Evolutionary conservation across 2,113 vertebrate species (phyloP), one percentile per base, ranked within the genome.

Genomic region (Todiramphus saurophagus): DNA sequence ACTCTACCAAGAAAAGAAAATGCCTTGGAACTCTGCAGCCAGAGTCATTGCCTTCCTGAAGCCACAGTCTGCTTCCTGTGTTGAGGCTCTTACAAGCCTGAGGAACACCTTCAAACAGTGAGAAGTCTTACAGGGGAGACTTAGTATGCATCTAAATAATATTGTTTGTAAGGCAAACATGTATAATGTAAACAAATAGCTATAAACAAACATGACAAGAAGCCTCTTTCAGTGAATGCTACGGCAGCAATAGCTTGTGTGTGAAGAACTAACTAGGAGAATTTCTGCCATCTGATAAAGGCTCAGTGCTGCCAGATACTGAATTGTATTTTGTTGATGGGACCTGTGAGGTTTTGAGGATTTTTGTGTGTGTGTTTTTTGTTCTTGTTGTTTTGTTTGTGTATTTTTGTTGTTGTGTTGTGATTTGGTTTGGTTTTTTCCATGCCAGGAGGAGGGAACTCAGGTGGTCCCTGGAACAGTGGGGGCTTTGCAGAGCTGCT

Each of bases 11-110:
- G 75, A 44, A 55, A 50, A 20, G 15, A 37, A 70, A 24, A 37
- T 39, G 27, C 16, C 5, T 10, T 48, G 70, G 30, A 23, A 56
- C 27, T 56, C 18, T 46, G 13, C 17, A 72, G 48, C 66, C 46
- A 56, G 43, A 63, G 48, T 28, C 3, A 14, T 50, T 43, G 8
- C 24, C 30, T 51, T 35, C 37, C 31, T 0, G 0, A 13, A 55
- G 59, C 28, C 73, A 58, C n/a, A 41, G 23, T 23, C 43, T 58
- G n/a, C 41, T 43, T 69, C 44, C 9, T 7, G 3, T 24, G 16
- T 23, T 5, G 1, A 69, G 43, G 48, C 43, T 89, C 31, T 33
- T 50, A 2, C 18, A 59, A 58, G 63, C 44, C 64, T 58, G 16
- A 48, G 16, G 43, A 90, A 30, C 25, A 23, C 50, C 23, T 59